Conservation (phyloP, 2,113 vertebrate species). For the Rafetus swinhoei region DNA sequence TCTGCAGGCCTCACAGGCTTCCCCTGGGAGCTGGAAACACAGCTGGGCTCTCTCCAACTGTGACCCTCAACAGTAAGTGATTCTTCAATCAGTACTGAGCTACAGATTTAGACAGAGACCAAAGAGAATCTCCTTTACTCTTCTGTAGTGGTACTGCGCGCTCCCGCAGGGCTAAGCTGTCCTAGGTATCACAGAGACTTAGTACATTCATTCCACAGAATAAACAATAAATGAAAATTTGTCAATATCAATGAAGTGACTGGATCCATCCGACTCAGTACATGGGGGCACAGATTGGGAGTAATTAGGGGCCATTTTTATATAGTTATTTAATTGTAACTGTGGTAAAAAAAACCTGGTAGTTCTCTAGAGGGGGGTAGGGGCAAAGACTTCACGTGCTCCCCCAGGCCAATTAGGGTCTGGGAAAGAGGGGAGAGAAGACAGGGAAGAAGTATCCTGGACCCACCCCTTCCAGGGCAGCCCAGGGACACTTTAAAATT, state of each 20-base stretch:
- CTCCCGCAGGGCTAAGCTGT: neutral
- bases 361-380: no score
- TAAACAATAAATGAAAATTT: neutral
- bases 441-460: no score
- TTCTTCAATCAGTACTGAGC: neutral
- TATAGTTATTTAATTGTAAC: no score
- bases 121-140: neutral
- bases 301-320: neutral
- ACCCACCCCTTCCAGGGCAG: no score
- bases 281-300: neutral
- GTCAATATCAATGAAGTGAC: neutral
- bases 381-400: no score
- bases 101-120: neutral
- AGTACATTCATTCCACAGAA: neutral
- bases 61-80: neutral
- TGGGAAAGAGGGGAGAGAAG: no score
- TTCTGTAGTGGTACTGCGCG: neutral
- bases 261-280: neutral
- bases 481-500: no score
- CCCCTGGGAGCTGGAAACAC: no score
- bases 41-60: fast-evolving
- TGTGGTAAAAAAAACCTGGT: no score
- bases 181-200: fast-evolving
- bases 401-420: no score
- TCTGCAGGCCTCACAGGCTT: fast-evolving